phyloP scores from a whole-genome alignment of 2,113 vertebrate genomes.

The Lophura nycthemera region DNA sequence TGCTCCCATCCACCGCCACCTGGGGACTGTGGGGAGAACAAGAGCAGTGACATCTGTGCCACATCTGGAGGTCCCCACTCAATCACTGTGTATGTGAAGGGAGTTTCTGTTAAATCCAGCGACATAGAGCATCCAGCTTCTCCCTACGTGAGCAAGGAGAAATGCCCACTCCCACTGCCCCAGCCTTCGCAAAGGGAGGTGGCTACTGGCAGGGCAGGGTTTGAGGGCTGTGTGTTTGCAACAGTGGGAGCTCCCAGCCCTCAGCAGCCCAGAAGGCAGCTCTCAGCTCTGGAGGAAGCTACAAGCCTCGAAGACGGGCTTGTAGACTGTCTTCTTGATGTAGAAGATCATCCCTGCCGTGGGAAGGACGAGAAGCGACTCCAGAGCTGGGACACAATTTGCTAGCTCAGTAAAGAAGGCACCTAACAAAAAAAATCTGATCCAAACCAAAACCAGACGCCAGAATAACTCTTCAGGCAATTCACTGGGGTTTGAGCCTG shows the following conservation, averaged over 20 bases:
- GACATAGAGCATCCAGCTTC: background rate
- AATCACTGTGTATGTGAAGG: accelerated
- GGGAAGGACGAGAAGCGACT: background rate
- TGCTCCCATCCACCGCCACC: background rate
- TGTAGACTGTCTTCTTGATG: no score
- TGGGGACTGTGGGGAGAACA: background rate
- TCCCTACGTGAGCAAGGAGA: background rate
- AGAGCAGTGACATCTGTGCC: accelerated
- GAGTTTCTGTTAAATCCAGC: background rate
- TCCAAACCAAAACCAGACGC: background rate
- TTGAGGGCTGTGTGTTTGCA: accelerated
- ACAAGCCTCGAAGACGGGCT: background rate
- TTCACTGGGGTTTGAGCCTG: background rate
- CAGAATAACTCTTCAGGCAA: background rate
- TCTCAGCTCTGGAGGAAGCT: background rate
- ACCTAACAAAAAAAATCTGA: background rate
- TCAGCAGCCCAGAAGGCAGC: background rate
- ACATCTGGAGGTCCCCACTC: background rate
- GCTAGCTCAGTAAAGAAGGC: constrained; percentile 54
- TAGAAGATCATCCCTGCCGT: background rate
- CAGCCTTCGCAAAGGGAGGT: background rate
- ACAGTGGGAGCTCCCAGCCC: background rate
- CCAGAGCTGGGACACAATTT: background rate
- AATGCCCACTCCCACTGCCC: background rate
- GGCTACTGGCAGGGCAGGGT: background rate